These are phyloP conservation scores for Gonioctena quinquepunctata DNA, from an alignment of 1,140 invertebrate genomes.

Conservation along the genomic window DNA sequence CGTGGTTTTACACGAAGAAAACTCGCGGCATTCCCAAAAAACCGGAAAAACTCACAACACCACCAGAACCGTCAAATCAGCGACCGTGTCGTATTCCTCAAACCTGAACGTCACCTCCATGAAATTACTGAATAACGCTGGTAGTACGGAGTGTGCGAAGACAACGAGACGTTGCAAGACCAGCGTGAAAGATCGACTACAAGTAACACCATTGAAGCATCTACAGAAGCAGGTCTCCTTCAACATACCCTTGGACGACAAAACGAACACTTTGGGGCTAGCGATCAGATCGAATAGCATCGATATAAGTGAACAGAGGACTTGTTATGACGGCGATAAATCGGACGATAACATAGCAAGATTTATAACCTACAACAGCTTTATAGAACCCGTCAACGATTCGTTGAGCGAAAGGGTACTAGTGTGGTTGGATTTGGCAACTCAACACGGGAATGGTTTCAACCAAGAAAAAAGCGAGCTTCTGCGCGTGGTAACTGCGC, in stretches of 20 bases:
- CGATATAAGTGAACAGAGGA: background rate
- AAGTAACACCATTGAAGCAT: background rate
- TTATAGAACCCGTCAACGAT: conserved; percentile 3
- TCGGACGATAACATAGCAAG: background rate
- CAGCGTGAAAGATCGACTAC: background rate
- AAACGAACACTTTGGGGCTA: background rate
- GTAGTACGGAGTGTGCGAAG: background rate
- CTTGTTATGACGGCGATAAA: background rate
- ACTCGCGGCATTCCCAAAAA: conserved; percentile 41
- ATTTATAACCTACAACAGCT: background rate
- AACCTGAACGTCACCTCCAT: conserved; percentile 33
- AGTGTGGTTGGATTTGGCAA: conserved; percentile 64
- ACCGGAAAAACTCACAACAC: background rate
- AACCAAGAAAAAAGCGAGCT: background rate
- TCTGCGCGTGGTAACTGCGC: conserved; percentile 34
- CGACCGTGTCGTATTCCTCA: background rate
- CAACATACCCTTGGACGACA: background rate
- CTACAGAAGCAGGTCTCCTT: background rate
- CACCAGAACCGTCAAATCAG: conserved; percentile 47
- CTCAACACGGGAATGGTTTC: conserved; percentile 23
- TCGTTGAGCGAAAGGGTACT: conserved; percentile 60
- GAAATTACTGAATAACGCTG: conserved; percentile 17
- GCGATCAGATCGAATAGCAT: conserved; percentile 3
- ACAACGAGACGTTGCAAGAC: conserved; percentile 4
- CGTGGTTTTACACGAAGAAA: conserved; percentile 68